Conservation (phyloP, 2,797 vertebrate genomes). For the Scyliorhinus canicula region DNA sequence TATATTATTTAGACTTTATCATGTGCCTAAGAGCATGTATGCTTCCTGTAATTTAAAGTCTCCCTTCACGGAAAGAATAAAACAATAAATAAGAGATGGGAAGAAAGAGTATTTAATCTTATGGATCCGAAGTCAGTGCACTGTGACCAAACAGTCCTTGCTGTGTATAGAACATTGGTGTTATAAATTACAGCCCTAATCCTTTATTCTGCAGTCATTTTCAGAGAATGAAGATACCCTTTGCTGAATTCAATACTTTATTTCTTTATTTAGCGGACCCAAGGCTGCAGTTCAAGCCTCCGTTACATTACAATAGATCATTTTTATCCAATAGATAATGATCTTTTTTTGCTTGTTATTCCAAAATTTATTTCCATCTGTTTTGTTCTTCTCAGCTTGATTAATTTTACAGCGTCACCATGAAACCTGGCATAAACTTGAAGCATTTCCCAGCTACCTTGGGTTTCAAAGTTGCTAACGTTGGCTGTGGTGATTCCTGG, state of each 20-base stretch:
- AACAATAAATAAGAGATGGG: neutral
- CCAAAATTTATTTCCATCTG: too few species aligned
- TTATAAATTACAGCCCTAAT: neutral
- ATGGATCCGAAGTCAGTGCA: neutral
- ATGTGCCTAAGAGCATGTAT: neutral
- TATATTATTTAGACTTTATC: neutral
- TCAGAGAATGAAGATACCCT: neutral
- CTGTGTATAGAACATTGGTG: neutral
- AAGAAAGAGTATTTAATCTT: neutral
- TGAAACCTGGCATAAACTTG: neutral
- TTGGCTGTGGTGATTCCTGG: neutral
- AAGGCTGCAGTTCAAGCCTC: neutral
- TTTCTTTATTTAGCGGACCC: neutral
- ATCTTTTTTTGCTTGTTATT: neutral
- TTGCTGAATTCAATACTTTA: neutral
- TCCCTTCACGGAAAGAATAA: neutral
- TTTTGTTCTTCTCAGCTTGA: neutral
- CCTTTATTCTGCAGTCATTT: neutral
- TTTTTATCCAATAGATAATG: neutral
- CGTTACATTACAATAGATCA: neutral
- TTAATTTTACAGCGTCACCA: too few species aligned
- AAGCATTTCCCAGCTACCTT: neutral
- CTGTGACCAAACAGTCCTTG: slow-evolving; percentile 4
- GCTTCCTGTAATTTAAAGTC: neutral
- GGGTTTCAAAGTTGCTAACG: neutral